These are phyloP conservation scores for Nibea albiflora DNA, from an alignment of 2,113 vertebrate species.

Conservation along the genomic window DNA sequence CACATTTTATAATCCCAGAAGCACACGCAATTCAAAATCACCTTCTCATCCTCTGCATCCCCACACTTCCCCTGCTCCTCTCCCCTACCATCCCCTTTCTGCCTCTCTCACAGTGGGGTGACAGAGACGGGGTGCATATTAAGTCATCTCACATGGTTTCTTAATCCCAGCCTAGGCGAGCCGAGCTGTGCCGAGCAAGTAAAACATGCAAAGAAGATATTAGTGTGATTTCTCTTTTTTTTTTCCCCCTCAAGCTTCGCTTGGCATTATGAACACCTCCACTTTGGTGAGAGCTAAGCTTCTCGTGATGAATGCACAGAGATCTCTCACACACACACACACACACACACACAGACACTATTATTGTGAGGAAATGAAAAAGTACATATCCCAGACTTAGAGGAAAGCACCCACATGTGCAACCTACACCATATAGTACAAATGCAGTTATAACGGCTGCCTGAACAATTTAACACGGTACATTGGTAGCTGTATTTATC, in stretches of 20 bases:
- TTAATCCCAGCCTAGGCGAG: conserved; percentile 56
- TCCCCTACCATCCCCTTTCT: background rate
- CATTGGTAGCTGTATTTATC: background rate
- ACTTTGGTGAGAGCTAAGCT: conserved; percentile 30
- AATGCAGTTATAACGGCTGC: background rate
- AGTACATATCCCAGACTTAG: background rate
- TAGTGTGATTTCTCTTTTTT: conserved; percentile 28
- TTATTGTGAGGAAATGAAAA: background rate
- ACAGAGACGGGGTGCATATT: conserved; percentile 49
- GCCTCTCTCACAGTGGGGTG: conserved; percentile 41
- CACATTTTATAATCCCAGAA: conserved; percentile 28
- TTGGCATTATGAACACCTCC: conserved; percentile 45
- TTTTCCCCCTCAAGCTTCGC: conserved; percentile 1
- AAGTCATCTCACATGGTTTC: conserved; percentile 54
- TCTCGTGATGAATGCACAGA: background rate
- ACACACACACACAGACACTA: background rate
- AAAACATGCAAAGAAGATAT: conserved; percentile 40
- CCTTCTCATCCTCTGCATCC: background rate
- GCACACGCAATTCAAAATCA: background rate
- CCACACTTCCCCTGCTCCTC: background rate
- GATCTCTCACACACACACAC: background rate
- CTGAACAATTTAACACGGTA: background rate
- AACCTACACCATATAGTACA: background rate
- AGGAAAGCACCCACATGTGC: background rate
- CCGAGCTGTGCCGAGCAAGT: conserved; percentile 30